A percentile compares a stretch with the other conserved stretches of the same genome.
These are phyloP conservation scores for Ganaspis brasiliensis DNA, from an alignment of 2,888 invertebrate species.

Conservation along the genomic window DNA sequence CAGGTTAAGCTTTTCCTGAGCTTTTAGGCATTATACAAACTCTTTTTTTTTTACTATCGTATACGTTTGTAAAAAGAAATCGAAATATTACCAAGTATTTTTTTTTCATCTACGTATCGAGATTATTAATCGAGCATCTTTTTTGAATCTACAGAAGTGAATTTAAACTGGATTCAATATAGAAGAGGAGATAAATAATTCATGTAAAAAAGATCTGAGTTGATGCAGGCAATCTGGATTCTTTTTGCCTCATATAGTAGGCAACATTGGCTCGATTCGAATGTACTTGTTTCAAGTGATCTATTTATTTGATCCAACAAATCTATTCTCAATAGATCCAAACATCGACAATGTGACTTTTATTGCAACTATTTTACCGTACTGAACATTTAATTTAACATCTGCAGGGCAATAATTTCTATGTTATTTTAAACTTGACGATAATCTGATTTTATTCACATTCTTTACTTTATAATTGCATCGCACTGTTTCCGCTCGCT, in stretches of 20 bases:
- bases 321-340: conserved; percentile 15
- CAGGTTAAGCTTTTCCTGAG: neutral
- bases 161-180: conserved; percentile 11
- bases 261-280: neutral
- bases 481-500: neutral
- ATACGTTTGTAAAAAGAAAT: too few species aligned
- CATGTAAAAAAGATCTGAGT: conserved; percentile 16
- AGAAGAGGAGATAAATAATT: conserved; percentile 15
- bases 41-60: too few species aligned
- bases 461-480: conserved; percentile 10
- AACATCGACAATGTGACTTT: conserved; percentile 2
- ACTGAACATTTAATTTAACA: neutral
- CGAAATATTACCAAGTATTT: neutral
- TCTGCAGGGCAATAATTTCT: neutral
- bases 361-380: neutral
- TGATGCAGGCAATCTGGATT: conserved; percentile 24
- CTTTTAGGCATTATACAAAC: neutral
- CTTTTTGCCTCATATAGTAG: neutral
- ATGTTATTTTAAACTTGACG: neutral
- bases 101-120: neutral
- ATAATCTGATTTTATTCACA: conserved; percentile 25
- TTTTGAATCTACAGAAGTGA: neutral
- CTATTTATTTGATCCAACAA: conserved; percentile 23
- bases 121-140: neutral
- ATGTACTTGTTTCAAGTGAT: conserved; percentile 21